Conservation (phyloP, 2,113 vertebrate genomes). For the Pluvialis apricaria region DNA sequence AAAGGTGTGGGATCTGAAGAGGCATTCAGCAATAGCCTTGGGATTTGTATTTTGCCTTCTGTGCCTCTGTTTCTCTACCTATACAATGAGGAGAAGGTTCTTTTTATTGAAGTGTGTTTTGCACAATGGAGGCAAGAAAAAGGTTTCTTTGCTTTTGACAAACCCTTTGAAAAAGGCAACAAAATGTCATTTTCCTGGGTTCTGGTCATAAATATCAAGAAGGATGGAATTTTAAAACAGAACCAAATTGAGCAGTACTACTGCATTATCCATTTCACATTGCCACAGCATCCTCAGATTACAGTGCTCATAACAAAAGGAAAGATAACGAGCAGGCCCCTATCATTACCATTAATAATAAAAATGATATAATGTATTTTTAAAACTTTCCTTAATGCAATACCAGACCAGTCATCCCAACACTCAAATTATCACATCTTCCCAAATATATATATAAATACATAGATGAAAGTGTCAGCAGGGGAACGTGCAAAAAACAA, state of each 20-base stretch:
- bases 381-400: conserved; percentile 75
- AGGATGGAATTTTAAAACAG: conserved; percentile 15
- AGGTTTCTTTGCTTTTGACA: neutral
- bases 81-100: neutral
- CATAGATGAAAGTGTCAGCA: neutral
- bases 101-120: neutral
- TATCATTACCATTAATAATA: conserved; percentile 76
- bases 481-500: neutral
- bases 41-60: neutral
- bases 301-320: conserved; percentile 31
- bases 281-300: conserved; percentile 40
- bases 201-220: neutral
- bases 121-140: neutral
- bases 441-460: neutral
- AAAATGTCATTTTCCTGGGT: neutral
- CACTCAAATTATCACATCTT: conserved; percentile 12
- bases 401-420: conserved; percentile 48
- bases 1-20: neutral
- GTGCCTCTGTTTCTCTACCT: neutral
- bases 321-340: conserved; percentile 32
- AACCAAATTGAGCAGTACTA: neutral
- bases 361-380: conserved; percentile 74
- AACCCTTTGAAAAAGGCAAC: neutral
- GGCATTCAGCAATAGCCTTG: neutral
- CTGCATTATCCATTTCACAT: neutral